Evolutionary conservation across 2,888 invertebrate species (phyloP).

Genomic region (Conomelus anceps): DNA sequence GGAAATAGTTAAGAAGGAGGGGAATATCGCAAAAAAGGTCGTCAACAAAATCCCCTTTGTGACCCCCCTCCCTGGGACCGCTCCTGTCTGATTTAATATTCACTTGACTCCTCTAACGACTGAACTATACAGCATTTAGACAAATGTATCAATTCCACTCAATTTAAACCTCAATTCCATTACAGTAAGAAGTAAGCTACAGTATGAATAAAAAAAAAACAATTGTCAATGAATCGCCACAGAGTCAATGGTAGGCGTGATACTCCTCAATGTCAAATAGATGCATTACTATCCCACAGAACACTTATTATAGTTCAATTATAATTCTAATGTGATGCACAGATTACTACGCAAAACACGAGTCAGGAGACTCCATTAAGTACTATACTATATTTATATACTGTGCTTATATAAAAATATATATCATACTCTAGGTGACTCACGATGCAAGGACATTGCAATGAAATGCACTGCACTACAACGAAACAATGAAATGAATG

Average conservation of each 20-base stretch:
- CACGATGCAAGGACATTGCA: not conserved
- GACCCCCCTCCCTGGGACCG: no score
- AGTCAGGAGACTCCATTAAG: not conserved
- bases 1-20: no score
- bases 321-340: not conserved
- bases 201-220: not conserved
- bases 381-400: not conserved
- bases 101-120: no score
- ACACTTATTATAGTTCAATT: not conserved
- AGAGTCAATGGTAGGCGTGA: not conserved
- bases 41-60: no score
- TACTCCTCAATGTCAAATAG: not conserved
- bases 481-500: not conserved
- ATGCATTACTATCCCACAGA: not conserved
- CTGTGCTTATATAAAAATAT: not conserved
- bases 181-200: not conserved
- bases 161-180: not conserved
- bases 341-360: not conserved
- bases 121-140: no score
- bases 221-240: not conserved
- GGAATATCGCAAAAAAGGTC: no score
- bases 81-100: no score
- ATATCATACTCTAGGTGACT: not conserved
- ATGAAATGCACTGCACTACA: not conserved
- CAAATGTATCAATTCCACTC: no score